phyloP scores from a whole-genome alignment of 2,888 invertebrate species.

The Leptothorax acervorum region DNA sequence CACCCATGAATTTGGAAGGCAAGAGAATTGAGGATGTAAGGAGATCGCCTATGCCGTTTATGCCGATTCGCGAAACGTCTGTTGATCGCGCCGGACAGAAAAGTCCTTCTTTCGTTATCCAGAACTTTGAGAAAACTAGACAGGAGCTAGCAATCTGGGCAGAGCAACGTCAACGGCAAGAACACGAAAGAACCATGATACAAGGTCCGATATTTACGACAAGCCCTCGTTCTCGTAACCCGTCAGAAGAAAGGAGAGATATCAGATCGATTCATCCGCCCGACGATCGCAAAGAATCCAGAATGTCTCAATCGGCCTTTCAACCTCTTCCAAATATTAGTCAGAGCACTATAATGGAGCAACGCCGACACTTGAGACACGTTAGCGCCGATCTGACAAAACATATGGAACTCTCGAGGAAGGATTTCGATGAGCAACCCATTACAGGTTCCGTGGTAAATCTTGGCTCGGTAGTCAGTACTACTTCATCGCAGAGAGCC shows the following conservation, averaged over 20 bases:
- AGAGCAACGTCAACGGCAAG: conserved; percentile 84
- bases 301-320: conserved; percentile 81
- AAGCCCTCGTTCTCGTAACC: conserved; percentile 82
- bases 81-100: conserved; percentile 81
- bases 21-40: conserved; percentile 82
- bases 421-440: conserved; percentile 84
- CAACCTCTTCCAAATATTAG: conserved; percentile 84
- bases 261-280: conserved; percentile 66
- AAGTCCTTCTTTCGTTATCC: conserved; percentile 81
- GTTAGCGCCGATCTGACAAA: conserved; percentile 84
- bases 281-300: conserved; percentile 80
- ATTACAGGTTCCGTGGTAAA: conserved; percentile 83
- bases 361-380: conserved; percentile 83
- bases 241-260: conserved; percentile 81
- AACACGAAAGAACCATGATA: conserved; percentile 80
- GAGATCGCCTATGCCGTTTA: conserved; percentile 83
- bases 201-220: conserved; percentile 79
- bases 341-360: conserved; percentile 84
- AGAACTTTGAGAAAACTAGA: conserved; percentile 83
- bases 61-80: conserved; percentile 81
- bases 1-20: conserved; percentile 82
- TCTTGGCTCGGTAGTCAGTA: conserved; percentile 77
- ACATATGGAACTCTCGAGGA: conserved; percentile 82
- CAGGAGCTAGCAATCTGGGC: conserved; percentile 84
- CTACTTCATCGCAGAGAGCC: conserved; percentile 78